Evolutionary conservation across 2,113 vertebrate genomes (phyloP), one percentile per base, ranked within the genome.

Genomic region (Excalfactoria chinensis): DNA sequence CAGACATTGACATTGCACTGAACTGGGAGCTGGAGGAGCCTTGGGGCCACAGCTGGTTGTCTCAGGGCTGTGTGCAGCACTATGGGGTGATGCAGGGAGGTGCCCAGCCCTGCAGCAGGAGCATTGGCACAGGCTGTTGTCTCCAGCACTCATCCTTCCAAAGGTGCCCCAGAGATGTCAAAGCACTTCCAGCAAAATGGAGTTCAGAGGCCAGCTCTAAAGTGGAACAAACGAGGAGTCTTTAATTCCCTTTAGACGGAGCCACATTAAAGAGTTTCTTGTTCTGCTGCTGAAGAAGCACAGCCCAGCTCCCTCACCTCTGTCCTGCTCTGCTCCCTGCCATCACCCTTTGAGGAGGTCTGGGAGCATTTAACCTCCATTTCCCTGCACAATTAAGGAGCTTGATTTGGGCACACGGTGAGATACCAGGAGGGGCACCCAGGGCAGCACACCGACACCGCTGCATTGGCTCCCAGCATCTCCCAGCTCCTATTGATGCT

Each of bases 401-500:
- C 55, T 70, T 53, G 48, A 4, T 4, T 2, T 20, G 59, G 48
- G 53, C n/a, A 15, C 19, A 11, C 3, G 0, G 67, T 28, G 63
- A 60, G 58, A 48, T 3, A 22, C 0, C 16, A 40, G 34, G 41
- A 10, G 51, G 41, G 68, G 59, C 59, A 11, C 15, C 1, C 3
- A 51, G 41, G 28, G n/a, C 55, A 19, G 0, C 22, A 5, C 67
- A 13, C 56, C 41, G 30, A 53, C 51, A 53, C 53, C 16, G 10
- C 63, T 80, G 14, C 25, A 9, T 7, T 23, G 17, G 3, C 48
- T 77, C 77, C 73, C 74, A 20, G 77, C 63, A 10, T 90, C 66
- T 74, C 79, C 90, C 69, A 6, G 22, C 86, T 73, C 78, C 86
- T 88, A 23, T 6, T 41, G 88, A 97, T 15, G 86, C 85, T 96